Percentiles rank a stretch among this genome's conserved stretches.
Conservation (phyloP, 2,888 invertebrate genomes). For the Alloplasta piceator region DNA sequence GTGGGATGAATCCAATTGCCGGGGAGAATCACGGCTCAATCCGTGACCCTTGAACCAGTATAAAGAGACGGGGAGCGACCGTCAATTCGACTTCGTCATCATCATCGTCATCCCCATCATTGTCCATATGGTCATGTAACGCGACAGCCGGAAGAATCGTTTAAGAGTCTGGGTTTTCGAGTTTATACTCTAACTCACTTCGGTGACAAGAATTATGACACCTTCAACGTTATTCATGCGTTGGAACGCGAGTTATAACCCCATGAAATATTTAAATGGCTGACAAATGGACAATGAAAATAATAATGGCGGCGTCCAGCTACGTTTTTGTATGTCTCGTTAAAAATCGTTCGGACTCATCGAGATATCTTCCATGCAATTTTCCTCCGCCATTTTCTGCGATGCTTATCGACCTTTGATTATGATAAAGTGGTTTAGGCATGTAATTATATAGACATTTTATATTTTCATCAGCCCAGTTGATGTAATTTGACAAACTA, state of each 20-base stretch:
- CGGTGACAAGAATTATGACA: constrained; percentile 36
- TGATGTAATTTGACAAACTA: no score
- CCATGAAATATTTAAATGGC: not conserved
- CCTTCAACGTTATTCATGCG: constrained; percentile 28
- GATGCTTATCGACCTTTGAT: no score
- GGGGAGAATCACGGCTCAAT: constrained; percentile 58
- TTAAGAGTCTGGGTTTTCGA: constrained; percentile 49
- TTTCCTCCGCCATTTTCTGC: no score
- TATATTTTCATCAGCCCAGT: no score
- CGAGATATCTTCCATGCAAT: no score
- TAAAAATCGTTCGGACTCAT: no score
- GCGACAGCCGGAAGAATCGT: constrained; percentile 63
- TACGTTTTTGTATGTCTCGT: no score
- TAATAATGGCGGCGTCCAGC: no score
- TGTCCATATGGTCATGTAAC: constrained; percentile 10
- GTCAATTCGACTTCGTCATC: constrained; percentile 32
- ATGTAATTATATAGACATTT: no score
- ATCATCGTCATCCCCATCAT: constrained; percentile 37
- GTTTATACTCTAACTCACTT: constrained; percentile 18
- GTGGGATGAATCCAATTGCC: constrained; percentile 55
- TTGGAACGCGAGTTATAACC: not conserved
- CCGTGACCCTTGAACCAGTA: constrained; percentile 57
- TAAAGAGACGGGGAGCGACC: constrained; percentile 23
- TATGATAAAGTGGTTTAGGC: no score
- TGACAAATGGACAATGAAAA: not conserved